These are phyloP conservation scores for Habroteleia sp. DNA, from an alignment of 2,888 invertebrate species.

Conservation along the genomic window DNA sequence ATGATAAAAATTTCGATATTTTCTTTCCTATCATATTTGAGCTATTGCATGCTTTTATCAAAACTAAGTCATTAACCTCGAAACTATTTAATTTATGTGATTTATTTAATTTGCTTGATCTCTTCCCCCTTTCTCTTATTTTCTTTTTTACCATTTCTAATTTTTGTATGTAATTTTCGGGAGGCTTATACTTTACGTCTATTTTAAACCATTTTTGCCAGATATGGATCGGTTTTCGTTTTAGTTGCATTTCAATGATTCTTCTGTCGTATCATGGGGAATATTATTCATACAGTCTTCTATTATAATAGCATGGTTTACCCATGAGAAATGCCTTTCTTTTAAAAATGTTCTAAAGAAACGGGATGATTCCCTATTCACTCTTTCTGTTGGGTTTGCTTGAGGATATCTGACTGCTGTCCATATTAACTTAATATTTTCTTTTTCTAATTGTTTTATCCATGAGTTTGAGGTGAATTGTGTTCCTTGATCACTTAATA, in stretches of 20 bases:
- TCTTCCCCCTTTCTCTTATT: not conserved
- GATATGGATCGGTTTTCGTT: not conserved
- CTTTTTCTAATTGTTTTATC: too few relatives aligned
- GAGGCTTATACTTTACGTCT: not conserved
- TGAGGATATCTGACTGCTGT: constrained; percentile 10
- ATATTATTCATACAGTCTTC: constrained; percentile 11
- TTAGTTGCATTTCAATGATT: not conserved
- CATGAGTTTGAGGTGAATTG: too few relatives aligned
- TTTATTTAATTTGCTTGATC: not conserved
- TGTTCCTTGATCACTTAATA: too few relatives aligned
- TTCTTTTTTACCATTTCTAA: constrained; percentile 3
- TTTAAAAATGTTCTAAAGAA: not conserved
- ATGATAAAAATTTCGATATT: constrained; percentile 36
- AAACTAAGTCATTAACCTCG: constrained; percentile 14
- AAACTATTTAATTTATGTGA: too few relatives aligned
- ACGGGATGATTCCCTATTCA: constrained; percentile 5
- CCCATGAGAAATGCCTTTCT: not conserved
- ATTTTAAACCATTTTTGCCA: constrained; percentile 8
- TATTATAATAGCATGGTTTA: not conserved
- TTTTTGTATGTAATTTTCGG: not conserved
- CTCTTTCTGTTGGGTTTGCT: constrained; percentile 17
- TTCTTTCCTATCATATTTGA: not conserved
- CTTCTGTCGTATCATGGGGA: not conserved
- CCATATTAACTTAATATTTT: too few relatives aligned
- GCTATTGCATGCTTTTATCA: constrained; percentile 27